Percentiles rank a stretch among this genome's conserved stretches.
These are phyloP conservation scores for Melanostoma mellinum DNA, from an alignment of 2,888 invertebrate species.

Conservation along the genomic window DNA sequence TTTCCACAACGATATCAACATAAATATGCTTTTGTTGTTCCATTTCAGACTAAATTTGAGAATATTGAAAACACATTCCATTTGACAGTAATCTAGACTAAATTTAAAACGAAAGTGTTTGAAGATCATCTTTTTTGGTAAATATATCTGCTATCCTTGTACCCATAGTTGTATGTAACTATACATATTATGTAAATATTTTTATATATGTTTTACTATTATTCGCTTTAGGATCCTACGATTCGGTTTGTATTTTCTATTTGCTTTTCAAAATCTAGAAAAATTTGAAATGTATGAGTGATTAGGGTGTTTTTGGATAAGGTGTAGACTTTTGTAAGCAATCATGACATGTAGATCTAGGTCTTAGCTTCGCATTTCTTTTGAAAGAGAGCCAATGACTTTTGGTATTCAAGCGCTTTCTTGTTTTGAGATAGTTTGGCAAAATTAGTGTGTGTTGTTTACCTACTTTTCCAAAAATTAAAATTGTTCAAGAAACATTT, in stretches of 20 bases:
- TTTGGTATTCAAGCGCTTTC: not conserved
- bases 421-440: conserved; percentile 41
- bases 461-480: conserved; percentile 48
- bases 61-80: conserved; percentile 29
- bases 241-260: conserved; percentile 28
- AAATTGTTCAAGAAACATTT: conserved; percentile 13
- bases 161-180: conserved; percentile 58
- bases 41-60: conserved; percentile 11
- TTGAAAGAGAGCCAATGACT: conserved; percentile 1
- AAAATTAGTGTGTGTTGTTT: conserved; percentile 31
- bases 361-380: not conserved
- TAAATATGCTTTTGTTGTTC: not conserved
- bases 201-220: conserved; percentile 45
- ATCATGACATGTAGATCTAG: conserved; percentile 13
- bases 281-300: conserved; percentile 10
- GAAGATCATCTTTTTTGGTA: conserved; percentile 34
- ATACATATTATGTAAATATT: conserved; percentile 31
- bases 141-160: conserved; percentile 61
- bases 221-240: conserved; percentile 59
- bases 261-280: conserved; percentile 21
- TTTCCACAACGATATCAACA: no score
- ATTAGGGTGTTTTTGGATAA: conserved; percentile 31
- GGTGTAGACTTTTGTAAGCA: conserved; percentile 30
- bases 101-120: conserved; percentile 40
- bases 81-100: conserved; percentile 48